Evolutionary conservation across 1,140 invertebrate species (phyloP), one percentile per base, ranked within the genome.

Genomic region (Heterodera carotae): DNA sequence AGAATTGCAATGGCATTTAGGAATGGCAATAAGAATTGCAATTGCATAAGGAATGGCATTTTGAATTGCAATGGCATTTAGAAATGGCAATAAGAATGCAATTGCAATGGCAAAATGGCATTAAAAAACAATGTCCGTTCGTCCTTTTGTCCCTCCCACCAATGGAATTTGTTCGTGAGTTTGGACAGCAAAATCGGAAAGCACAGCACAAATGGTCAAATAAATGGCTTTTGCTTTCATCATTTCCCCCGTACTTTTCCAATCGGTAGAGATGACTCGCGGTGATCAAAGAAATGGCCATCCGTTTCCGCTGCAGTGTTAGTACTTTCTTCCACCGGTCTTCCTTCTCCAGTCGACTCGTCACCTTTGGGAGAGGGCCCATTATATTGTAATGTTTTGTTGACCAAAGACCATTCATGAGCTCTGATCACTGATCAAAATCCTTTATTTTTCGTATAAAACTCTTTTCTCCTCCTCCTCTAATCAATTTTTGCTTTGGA

Each of bases 241-340:
- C 12, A 12, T 12, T 43, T 12, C 39, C 12, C 39, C 71, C 82
- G 79, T 82, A 86, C 85, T 76, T 81, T 29, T 87, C 85, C 22
- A 87, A 81, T 72, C 85, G 84, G 81, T 88, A 87, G 29, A 87
- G 69, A 78, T 87, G 85, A 72, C 72, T 81, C 59, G 85, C 86
- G 25, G 97, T 92, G 92, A 99, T 99, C 91, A 97, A 98, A 88
- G 95, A 95, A 89, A 99, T 96, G 83, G 99, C 96, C 59, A 97
- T 97, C 89, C 96, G 92, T 90, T 99, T 99, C 83, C 97, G 92
- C 90, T 98, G 96, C 84, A 95, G 95, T 36, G 97, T 98, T 79
- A 99, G 95, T 84, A 97, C 93, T 72, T 95, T 98, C 86, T 94
- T 92, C 91, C 96, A 97, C 78, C 93, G 93, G 90, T 94, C 93